Base-by-base conservation (phyloP, 53 echinoderm and acorn worm genomes). In the Henricia sp. region DNA sequence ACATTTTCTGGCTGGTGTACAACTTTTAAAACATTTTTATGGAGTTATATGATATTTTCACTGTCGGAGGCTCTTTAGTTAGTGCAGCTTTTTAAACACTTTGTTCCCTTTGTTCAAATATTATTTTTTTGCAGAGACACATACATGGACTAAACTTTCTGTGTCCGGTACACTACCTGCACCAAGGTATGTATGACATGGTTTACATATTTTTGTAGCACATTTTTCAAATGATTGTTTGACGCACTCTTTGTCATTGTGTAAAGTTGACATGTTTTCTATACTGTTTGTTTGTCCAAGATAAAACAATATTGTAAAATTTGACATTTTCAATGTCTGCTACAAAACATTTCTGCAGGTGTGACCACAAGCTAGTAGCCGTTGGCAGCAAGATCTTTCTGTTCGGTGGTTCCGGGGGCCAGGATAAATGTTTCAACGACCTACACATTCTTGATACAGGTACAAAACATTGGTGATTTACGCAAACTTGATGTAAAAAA, bases 381-480 rank as follows among this genome's bases (percentile, higher is more conserved):
- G 83, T 92, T 28, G 77, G 64, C 4, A 53, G 60, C 50, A 50
- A 60, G 16, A 86, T 92, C 38, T 92, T 69, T 58, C 25, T 90
- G 34, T 92, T 92, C 62, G 93, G 93, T 55, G 93, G 93, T 12
- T 77, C 85, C 0, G 90, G 83, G 1, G 90, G 89, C 24, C 68
- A 90, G 13, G 80, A 92, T 12, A 74, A 57, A 30, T 92, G 93
- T 77, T 90, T 86, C 70, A 92, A 89, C 25, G 93, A 92, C 58
- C 54, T 83, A 8, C 90, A 92, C 37, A 34, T 71, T 25, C 75
- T 89, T 17, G 60, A 92, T 44, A 70, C 90, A 83, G 83, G 93
- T 92, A 44, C 3, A 30, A n/a, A n/a, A n/a, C n/a, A n/a, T n/a
- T n/a, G n/a, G n/a, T n/a, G n/a, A n/a, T n/a, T n/a, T n/a, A n/a